Base-by-base conservation (phyloP, 2,888 invertebrate genomes). In the Thecocarcelia acutangulata region DNA sequence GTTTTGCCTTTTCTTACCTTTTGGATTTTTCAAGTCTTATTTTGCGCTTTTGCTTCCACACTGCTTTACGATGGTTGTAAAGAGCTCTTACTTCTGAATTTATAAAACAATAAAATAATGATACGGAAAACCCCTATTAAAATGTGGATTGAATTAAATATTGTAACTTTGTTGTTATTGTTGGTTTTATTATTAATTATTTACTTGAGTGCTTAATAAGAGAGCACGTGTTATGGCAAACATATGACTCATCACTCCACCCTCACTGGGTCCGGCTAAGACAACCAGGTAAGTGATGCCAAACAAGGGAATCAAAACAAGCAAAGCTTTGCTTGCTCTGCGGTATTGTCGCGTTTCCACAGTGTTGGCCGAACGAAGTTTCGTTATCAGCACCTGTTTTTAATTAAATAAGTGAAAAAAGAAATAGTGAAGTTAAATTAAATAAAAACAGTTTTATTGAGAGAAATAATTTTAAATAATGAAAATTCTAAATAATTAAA, bases 61-160 rank as follows among this genome's bases (percentile, higher is more conserved):
- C 88, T 70, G 89, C 87, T 42, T 90, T 81, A 89, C 96, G 96
- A 90, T 97, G 96, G 58, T 95, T 93, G 85, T 97, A 92, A 0
- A 97, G 95, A 89, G 95, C 96, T 74, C 96, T 94, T 6, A 97
- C 97, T 91, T 98, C 97, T 8, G 96, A 96, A 91, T 97, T 97
- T 88, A 97, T 93, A 91, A 97, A 97, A 91, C 97, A 97, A 92
- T 97, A 97, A 92, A 97, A 96, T 83, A 97, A 91, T 13, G 97
- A 96, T 84, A 97, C 97, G 69, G 95, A 95, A 88, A 97, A 95
- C 84, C 97, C 97, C 97, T 97, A 92, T 12, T 58, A 82, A 54
- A 46, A 77, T 42, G 58, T 40, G 19, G 72, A 54, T 74, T 76
- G 37, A 69, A 80, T 83, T 75, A 73, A 11, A 0, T 3, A 33